A percentile compares a stretch with the other conserved stretches of the same genome.
Evolutionary conservation across 2,797 vertebrate genomes (phyloP).

Genomic region (Chaenodraco wilsoni): DNA sequence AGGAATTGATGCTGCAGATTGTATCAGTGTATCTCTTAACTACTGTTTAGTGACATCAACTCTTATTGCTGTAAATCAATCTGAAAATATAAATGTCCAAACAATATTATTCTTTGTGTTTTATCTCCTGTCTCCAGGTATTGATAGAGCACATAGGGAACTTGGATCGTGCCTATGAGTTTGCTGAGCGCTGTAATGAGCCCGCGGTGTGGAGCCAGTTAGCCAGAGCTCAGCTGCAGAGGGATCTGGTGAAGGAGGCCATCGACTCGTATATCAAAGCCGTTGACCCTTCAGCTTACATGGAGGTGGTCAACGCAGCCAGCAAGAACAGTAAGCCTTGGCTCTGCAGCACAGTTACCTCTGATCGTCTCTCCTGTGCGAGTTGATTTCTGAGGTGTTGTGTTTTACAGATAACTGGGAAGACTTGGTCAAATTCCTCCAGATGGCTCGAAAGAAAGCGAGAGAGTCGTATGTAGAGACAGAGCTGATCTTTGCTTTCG

Average conservation of each 20-base stretch:
- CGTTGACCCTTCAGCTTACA: constrained; percentile 88
- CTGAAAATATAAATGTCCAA: too few species aligned
- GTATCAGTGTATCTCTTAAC: not conserved
- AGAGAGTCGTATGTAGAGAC: constrained; percentile 92
- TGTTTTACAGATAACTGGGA: constrained; percentile 88
- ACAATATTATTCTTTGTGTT: not conserved
- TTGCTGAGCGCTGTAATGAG: constrained; percentile 93
- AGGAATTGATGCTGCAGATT: not conserved
- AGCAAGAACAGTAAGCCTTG: constrained; percentile 85
- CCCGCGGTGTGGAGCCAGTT: constrained; percentile 92
- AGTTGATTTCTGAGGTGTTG: constrained; percentile 45
- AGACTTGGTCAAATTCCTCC: constrained; percentile 93
- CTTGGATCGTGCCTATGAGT: constrained; percentile 95
- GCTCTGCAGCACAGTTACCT: not conserved
- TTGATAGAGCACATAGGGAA: constrained; percentile 94
- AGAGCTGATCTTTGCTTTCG: constrained; percentile 92
- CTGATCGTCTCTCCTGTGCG: not conserved
- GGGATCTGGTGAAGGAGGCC: constrained; percentile 91
- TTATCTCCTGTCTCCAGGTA: constrained; percentile 77
- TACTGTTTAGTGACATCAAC: too few species aligned
- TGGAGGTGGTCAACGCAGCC: constrained; percentile 91
- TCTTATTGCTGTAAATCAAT: too few species aligned
- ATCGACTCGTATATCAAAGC: constrained; percentile 92
- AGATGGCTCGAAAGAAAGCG: constrained; percentile 94
- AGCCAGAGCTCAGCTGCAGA: constrained; percentile 89